Evolutionary conservation across 2,113 vertebrate species (phyloP).

Genomic region (Fulmarus glacialis): DNA sequence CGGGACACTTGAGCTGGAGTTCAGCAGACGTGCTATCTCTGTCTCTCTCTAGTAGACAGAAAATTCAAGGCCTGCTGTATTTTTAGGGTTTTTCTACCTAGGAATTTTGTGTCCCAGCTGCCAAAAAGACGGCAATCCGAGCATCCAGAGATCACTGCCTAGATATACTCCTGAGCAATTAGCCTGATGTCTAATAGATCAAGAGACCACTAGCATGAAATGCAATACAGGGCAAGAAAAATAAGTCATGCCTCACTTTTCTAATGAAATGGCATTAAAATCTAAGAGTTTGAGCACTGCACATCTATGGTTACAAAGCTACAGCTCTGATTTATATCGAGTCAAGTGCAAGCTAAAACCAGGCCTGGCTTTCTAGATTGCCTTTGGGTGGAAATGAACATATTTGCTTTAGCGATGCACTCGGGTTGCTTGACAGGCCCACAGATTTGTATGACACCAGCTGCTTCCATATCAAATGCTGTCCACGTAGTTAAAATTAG

Average conservation of each 20-base stretch:
- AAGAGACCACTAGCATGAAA: neutral
- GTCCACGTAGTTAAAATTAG: constrained; percentile 71
- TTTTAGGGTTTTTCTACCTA: constrained; percentile 63
- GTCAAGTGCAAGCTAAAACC: constrained; percentile 7
- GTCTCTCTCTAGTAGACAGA: constrained; percentile 8
- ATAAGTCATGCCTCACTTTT: neutral
- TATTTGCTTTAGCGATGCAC: constrained; percentile 45
- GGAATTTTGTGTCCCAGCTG: constrained; percentile 40
- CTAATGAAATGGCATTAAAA: neutral
- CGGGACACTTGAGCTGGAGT: neutral
- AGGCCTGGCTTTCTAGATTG: constrained; percentile 30
- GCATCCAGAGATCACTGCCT: constrained; percentile 58
- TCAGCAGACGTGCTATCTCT: neutral
- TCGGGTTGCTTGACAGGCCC: constrained; percentile 19
- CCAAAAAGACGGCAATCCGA: constrained; percentile 40
- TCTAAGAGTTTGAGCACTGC: neutral
- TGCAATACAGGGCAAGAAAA: neutral
- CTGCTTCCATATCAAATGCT: constrained; percentile 76
- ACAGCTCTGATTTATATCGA: neutral
- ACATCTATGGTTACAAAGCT: neutral
- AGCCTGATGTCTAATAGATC: neutral
- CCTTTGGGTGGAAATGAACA: constrained; percentile 57
- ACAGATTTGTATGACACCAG: constrained; percentile 72
- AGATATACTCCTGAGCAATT: constrained; percentile 53
- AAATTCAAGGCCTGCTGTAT: constrained; percentile 34